Conservation (phyloP, 2,888 invertebrate species). For the Cheilosia impressa region DNA sequence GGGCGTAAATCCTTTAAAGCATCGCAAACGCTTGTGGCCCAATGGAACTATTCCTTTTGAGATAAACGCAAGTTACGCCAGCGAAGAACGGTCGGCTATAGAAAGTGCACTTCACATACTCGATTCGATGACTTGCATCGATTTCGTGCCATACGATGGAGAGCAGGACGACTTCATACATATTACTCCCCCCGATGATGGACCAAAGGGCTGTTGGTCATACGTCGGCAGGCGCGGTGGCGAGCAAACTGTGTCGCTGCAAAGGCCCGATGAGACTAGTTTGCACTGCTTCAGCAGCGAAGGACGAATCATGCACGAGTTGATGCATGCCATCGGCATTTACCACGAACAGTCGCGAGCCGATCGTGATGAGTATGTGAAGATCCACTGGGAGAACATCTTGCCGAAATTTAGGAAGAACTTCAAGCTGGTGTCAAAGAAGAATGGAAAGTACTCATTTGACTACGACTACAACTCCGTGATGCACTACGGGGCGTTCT, state of each 20-base stretch:
- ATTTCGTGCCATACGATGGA: slow-evolving; percentile 88
- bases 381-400: slow-evolving; percentile 87
- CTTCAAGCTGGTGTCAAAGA: slow-evolving; percentile 87
- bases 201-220: slow-evolving; percentile 90
- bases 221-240: slow-evolving; percentile 90
- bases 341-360: slow-evolving; percentile 92
- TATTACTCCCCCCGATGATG: slow-evolving; percentile 87
- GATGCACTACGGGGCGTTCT: slow-evolving; percentile 90
- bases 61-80: slow-evolving; percentile 85
- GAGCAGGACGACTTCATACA: slow-evolving; percentile 86
- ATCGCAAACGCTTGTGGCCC: slow-evolving; percentile 87
- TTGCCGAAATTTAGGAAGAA: slow-evolving; percentile 86
- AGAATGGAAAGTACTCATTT: slow-evolving; percentile 87
- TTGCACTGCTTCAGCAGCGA: slow-evolving; percentile 87
- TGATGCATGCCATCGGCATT: slow-evolving; percentile 92
- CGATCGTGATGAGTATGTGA: slow-evolving; percentile 87
- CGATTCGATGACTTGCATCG: slow-evolving; percentile 87
- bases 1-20: slow-evolving; percentile 87
- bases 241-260: slow-evolving; percentile 89
- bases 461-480: slow-evolving; percentile 91
- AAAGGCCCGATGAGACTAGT: slow-evolving; percentile 86
- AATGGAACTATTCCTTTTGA: slow-evolving; percentile 88
- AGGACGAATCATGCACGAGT: slow-evolving; percentile 91
- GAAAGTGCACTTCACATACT: slow-evolving; percentile 86
- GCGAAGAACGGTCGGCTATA: slow-evolving; percentile 85